Conservation (phyloP, 1,140 invertebrate species). For the Oncopodura yosiiana region DNA sequence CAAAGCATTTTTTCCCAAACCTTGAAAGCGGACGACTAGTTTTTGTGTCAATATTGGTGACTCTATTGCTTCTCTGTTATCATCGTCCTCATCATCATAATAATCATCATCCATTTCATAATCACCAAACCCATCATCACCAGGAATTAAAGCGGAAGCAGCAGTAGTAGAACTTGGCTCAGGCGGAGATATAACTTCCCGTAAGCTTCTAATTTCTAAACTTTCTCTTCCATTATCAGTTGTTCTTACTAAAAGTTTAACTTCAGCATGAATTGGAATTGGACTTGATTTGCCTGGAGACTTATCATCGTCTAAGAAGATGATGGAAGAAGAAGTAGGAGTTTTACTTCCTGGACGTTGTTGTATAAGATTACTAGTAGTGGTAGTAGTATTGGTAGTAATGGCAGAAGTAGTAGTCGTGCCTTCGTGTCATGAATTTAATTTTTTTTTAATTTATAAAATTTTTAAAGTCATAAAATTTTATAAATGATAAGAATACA, state of each 20-base stretch:
- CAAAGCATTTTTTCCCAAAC: no score
- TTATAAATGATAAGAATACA: no score
- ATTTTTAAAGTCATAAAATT: no score
- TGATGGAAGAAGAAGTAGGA: slow-evolving; percentile 4
- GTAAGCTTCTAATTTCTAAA: slow-evolving; percentile 46
- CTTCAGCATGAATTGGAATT: slow-evolving; percentile 42
- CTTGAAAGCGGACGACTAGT: slow-evolving; percentile 33
- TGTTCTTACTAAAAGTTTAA: slow-evolving; percentile 47
- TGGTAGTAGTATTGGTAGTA: neutral
- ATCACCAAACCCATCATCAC: slow-evolving; percentile 4
- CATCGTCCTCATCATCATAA: neutral
- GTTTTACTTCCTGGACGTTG: slow-evolving; percentile 15
- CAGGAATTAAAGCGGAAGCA: slow-evolving; percentile 14
- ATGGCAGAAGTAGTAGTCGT: neutral
- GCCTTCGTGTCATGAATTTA: no score
- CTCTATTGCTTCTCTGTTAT: slow-evolving; percentile 13
- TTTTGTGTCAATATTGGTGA: slow-evolving; percentile 33
- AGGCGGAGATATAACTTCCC: slow-evolving; percentile 41
- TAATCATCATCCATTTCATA: neutral
- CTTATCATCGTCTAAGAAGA: slow-evolving; percentile 10
- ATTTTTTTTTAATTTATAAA: no score
- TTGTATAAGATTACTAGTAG: neutral
- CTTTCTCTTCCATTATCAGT: slow-evolving; percentile 44
- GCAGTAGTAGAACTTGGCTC: slow-evolving; percentile 10
- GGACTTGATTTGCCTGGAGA: slow-evolving; percentile 26